Conservation (phyloP, 53 echinoderm and acorn worm genomes). For the Henricia sp. region DNA sequence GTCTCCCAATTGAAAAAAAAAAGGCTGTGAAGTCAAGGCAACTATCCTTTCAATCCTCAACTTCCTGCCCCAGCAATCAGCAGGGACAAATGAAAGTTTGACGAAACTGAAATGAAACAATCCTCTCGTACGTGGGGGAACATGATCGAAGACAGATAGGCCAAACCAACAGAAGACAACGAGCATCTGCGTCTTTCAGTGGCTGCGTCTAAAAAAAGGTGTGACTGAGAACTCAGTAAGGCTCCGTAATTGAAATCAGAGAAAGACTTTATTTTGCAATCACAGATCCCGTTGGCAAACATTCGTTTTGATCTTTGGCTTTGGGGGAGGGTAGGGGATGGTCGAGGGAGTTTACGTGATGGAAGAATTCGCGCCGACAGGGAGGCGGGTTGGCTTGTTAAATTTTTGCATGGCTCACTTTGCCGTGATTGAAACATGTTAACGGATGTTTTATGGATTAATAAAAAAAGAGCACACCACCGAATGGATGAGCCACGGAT, state of each 20-base stretch:
- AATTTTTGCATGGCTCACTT: neutral
- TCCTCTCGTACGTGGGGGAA: constrained; percentile 16
- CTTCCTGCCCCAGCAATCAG: neutral
- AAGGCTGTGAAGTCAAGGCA: neutral
- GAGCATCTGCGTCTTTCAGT: constrained; percentile 8
- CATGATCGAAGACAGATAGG: constrained; percentile 10
- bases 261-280: constrained; percentile 34
- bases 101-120: constrained; percentile 12
- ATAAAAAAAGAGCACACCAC: neutral
- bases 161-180: neutral
- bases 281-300: constrained; percentile 20
- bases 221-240: constrained; percentile 31
- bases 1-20: neutral
- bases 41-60: neutral
- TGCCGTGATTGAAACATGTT: constrained; percentile 37
- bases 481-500: neutral
- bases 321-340: constrained; percentile 13
- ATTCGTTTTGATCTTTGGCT: constrained; percentile 16
- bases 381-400: neutral
- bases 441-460: constrained; percentile 11
- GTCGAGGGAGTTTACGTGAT: neutral
- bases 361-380: neutral
- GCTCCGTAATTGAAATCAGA: constrained; percentile 21
- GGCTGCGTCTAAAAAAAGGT: neutral
- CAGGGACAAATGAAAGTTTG: constrained; percentile 24